Percentiles rank a stretch among this genome's conserved stretches.
phyloP scores from a whole-genome alignment of 53 echinoderm and acorn worm species.

The Stichopus horrens region DNA sequence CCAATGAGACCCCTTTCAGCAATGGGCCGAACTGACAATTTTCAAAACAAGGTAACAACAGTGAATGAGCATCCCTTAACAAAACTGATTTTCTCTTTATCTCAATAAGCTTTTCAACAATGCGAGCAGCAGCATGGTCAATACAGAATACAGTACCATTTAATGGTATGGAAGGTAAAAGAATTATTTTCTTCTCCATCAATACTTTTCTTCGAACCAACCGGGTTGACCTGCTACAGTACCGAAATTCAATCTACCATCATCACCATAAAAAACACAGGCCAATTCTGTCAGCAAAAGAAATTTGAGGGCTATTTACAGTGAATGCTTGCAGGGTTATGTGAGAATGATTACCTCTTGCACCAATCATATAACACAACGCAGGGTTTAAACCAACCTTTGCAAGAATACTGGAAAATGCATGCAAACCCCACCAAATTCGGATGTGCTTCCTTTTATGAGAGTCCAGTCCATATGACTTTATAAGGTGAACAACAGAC shows the following conservation, averaged over 20 bases:
- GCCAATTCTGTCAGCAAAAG: too few species aligned
- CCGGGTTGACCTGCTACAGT: too few species aligned
- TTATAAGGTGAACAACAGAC: not conserved
- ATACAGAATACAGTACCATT: slow-evolving; percentile 37
- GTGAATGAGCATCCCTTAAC: slow-evolving; percentile 41
- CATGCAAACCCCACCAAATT: not conserved
- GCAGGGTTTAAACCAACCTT: not conserved
- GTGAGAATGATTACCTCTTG: not conserved
- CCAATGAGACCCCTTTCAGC: not conserved
- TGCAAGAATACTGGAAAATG: not conserved
- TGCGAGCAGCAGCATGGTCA: slow-evolving; percentile 42
- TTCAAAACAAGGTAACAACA: not conserved
- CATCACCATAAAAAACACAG: too few species aligned
- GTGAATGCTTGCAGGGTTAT: slow-evolving; percentile 9
- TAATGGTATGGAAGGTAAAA: slow-evolving; percentile 26
- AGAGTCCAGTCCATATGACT: not conserved
- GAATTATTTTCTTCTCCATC: not conserved
- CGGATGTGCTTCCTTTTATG: not conserved
- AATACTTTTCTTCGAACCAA: not conserved
- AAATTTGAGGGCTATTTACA: not conserved
- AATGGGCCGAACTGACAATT: not conserved
- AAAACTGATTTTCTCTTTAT: slow-evolving; percentile 24
- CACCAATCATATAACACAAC: not conserved
- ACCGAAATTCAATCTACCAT: too few species aligned
- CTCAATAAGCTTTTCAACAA: slow-evolving; percentile 39